phyloP scores from a whole-genome alignment of 2,797 vertebrate genomes.

The Syndactyla subalaris region DNA sequence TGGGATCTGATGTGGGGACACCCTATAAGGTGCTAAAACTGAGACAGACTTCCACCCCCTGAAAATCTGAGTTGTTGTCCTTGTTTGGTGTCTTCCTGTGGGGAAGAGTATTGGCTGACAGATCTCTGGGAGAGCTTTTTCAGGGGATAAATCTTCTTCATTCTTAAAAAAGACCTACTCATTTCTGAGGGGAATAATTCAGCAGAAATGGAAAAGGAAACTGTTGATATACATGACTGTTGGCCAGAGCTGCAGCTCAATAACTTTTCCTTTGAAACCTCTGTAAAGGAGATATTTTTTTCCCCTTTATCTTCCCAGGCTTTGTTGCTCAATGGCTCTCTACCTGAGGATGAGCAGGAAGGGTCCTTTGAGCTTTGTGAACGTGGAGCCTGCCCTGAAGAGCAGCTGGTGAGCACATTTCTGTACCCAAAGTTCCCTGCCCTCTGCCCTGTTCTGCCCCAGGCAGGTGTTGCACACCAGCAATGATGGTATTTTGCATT shows the following conservation, averaged over 20 bases:
- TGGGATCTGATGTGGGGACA: not conserved
- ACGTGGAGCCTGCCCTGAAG: constrained; percentile 83
- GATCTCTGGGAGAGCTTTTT: not conserved
- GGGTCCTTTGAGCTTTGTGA: constrained; percentile 82
- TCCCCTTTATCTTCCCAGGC: constrained; percentile 76
- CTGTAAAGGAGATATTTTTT: not conserved
- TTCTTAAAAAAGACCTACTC: not conserved
- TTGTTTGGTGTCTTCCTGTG: not conserved
- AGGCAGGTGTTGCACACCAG: not conserved
- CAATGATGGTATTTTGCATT: not conserved
- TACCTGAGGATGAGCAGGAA: constrained; percentile 93
- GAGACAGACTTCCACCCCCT: not conserved
- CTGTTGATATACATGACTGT: not conserved
- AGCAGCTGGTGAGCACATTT: constrained; percentile 86
- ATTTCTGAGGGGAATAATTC: not conserved
- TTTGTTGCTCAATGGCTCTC: constrained; percentile 89
- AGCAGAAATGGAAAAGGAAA: not conserved
- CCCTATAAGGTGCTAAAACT: not conserved
- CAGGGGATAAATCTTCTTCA: not conserved
- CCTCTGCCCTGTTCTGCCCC: not conserved
- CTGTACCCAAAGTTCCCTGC: not conserved
- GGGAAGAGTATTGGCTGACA: not conserved
- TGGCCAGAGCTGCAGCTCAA: not conserved
- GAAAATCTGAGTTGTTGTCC: not conserved
- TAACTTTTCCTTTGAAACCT: not conserved